phyloP scores from a whole-genome alignment of 2,113 vertebrate species.

The Tragulus kanchil region DNA sequence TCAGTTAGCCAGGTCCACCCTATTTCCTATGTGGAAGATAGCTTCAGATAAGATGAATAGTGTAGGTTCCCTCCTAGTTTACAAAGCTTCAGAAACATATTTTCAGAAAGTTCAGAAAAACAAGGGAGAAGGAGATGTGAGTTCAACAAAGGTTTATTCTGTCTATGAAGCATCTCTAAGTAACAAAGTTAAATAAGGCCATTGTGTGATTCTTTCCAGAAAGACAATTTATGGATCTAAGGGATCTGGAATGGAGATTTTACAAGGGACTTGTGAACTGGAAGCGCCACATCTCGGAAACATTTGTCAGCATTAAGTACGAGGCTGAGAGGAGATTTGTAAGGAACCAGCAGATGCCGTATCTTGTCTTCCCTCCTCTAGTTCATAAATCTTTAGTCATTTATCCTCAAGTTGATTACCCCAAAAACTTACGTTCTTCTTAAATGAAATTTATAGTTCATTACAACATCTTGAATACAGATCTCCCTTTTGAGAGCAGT shows the following conservation, averaged over 20 bases:
- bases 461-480: not conserved
- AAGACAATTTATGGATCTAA: constrained; percentile 77
- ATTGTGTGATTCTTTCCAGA: constrained; percentile 66
- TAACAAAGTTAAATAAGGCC: not conserved
- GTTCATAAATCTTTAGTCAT: not conserved
- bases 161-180: not conserved
- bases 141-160: not conserved
- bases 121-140: not conserved
- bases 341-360: not conserved
- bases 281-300: not conserved
- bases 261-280: constrained; percentile 71
- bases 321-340: constrained; percentile 68
- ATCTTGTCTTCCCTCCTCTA: not conserved
- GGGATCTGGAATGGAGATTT: constrained; percentile 75
- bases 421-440: not conserved
- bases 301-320: not conserved
- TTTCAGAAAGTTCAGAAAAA: not conserved
- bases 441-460: not conserved
- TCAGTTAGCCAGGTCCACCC: not conserved
- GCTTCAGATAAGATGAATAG: not conserved
- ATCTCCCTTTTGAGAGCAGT: not conserved
- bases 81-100: not conserved
- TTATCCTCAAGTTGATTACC: not conserved
- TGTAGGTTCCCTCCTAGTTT: not conserved
- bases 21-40: not conserved